These are phyloP conservation scores for Falco peregrinus DNA, from an alignment of 2,797 vertebrate genomes.

Conservation along the genomic window DNA sequence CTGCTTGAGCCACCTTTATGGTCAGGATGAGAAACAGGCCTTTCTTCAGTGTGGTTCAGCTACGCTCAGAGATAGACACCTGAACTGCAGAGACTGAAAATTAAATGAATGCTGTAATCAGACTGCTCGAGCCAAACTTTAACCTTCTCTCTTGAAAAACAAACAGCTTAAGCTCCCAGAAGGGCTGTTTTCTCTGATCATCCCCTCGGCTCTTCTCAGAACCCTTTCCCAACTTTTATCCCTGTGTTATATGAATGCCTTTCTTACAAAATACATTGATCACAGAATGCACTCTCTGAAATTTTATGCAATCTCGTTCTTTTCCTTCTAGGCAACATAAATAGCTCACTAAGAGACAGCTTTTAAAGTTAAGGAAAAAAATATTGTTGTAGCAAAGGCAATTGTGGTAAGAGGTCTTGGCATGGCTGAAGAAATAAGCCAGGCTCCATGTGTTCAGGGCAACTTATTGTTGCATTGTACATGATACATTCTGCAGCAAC, in stretches of 20 bases:
- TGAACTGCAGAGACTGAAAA: not conserved
- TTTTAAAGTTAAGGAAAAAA: not conserved
- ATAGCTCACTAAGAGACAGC: not conserved
- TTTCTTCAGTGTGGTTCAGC: not conserved
- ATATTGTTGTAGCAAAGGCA: not conserved
- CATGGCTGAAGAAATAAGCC: not conserved
- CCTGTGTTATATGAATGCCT: not conserved
- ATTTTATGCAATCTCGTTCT: not conserved
- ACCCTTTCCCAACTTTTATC: not conserved
- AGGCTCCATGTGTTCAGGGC: not conserved
- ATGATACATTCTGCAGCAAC: not conserved
- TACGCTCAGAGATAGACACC: not conserved
- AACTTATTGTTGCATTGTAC: not conserved
- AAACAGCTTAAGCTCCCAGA: not conserved
- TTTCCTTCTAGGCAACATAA: not conserved
- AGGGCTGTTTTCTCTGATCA: not conserved
- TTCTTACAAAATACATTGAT: not conserved
- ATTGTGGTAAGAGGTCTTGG: not conserved
- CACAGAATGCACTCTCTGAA: not conserved
- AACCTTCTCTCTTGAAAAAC: not conserved
- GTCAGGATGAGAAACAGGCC: not conserved
- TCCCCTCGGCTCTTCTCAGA: not conserved
- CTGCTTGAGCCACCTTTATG: not conserved
- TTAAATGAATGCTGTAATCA: not conserved
- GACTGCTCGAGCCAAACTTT: not conserved